Base-by-base conservation (phyloP, 1,140 invertebrate species). In the Penaeus chinensis region DNA sequence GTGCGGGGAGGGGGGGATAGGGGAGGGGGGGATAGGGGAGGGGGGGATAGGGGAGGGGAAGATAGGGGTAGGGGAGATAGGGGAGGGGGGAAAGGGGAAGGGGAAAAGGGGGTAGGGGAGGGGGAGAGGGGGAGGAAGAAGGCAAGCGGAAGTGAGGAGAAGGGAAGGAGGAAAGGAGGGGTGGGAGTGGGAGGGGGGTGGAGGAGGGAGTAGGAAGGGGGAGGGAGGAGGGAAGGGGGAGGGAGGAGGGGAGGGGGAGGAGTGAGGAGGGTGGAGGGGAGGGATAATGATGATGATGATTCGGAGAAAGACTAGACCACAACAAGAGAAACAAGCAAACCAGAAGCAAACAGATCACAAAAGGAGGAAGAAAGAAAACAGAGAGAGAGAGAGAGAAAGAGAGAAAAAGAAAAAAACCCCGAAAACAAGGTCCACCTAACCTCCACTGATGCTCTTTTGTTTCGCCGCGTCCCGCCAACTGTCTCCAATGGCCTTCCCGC, bases 311-410 rank as follows among this genome's bases (percentile, higher is more conserved):
- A 74, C 3, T n/a, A 32, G 24, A 24, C 0, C 37, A 18, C 7
- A 2, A 74, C 18, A 37, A 37, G 24, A 37, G 16, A 27, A 74
- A 74, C 0, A 74, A 8, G 24, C 18, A 32, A 37, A 74, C 7
- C 19, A 71, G 69, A 37, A 71, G 1, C 37, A 16, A 71, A 16
- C 13, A 71, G 2, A 27, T 47, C 47, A 47, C 11, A 4, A 27
- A 19, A n/a, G n/a, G 18, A 37, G 24, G 66, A 69, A 27, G 32
- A 11, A 69, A 27, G 32, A 27, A 69, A 27, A 69, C n/a, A 24
- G 22, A 71, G 69, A 71, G 69, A n/a, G 69, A 71, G 66, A 71
- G 66, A 71, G 66, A 71, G 66, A 71, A 20, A 8, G 37, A 42
- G 37, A 42, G 7, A 42, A 5, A 42, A 5, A 42, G 7, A 42